A percentile compares a stretch with the other conserved stretches of the same genome.
Conservation (phyloP, 2,797 vertebrate species). For the Peromyscus melanophrys region DNA sequence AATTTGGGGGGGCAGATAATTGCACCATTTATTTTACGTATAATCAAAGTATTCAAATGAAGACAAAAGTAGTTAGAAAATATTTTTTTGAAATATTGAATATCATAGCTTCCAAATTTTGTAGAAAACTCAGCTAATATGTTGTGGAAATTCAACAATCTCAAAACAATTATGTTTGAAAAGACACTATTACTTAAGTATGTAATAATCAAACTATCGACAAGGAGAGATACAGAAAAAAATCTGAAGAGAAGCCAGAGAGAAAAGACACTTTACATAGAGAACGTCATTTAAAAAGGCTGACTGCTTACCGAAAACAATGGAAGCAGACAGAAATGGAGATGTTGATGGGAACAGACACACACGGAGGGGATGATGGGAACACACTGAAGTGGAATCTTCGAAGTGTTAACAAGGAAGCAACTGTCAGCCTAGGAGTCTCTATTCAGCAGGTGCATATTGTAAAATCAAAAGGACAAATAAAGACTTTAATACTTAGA, state of each 20-base stretch:
- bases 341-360: neutral
- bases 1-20: neutral
- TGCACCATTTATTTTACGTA: neutral
- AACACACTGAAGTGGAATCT: neutral
- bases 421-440: neutral
- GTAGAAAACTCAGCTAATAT: neutral
- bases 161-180: neutral
- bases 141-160: neutral
- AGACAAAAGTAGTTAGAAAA: conserved; percentile 21
- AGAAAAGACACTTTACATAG: neutral
- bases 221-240: neutral
- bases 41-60: neutral
- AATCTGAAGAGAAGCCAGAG: neutral
- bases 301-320: neutral
- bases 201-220: neutral
- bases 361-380: neutral
- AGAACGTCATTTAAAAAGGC: neutral
- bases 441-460: neutral
- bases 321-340: neutral
- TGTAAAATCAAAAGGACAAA: neutral
- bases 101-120: neutral
- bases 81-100: neutral
- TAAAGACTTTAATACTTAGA: neutral
- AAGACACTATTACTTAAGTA: neutral
- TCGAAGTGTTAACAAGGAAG: neutral